Conservation (phyloP, 2,888 invertebrate species). For the Torymus auratus region DNA sequence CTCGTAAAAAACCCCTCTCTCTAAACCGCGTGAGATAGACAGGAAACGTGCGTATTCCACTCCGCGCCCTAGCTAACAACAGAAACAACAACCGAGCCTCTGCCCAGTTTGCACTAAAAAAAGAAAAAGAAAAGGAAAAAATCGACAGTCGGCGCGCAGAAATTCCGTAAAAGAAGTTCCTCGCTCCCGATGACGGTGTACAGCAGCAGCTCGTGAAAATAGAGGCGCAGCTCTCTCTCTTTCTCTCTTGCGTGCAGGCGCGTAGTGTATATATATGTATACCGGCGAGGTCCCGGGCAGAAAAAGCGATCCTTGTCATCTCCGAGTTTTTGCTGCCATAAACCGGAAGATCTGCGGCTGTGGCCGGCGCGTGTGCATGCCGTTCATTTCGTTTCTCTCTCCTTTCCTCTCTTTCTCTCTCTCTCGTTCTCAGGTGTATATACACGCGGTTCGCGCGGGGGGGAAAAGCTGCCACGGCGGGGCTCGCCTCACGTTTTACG, state of each 20-base stretch:
- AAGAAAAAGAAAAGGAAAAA: constrained; percentile 32
- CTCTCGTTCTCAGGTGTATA: neutral
- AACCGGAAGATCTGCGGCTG: constrained; percentile 64
- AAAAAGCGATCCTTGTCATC: constrained; percentile 67
- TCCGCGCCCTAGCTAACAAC: too few species aligned
- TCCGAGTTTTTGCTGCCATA: constrained; percentile 69
- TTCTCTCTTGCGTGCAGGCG: too few species aligned
- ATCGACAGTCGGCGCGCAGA: constrained; percentile 42
- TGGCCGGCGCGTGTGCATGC: constrained; percentile 54
- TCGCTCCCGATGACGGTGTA: constrained; percentile 45
- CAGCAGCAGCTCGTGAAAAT: constrained; percentile 40
- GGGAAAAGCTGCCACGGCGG: constrained; percentile 42
- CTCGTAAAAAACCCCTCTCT: neutral
- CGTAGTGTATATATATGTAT: too few species aligned
- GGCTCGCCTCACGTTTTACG: constrained; percentile 68
- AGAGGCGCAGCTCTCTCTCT: neutral
- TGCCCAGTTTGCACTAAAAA: neutral
- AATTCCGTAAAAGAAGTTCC: constrained; percentile 54
- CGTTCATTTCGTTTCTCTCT: constrained; percentile 47
- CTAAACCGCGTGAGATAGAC: neutral
- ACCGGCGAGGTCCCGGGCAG: constrained; percentile 1
- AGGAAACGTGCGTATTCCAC: too few species aligned
- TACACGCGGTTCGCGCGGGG: constrained; percentile 19
- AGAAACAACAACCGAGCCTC: too few species aligned
- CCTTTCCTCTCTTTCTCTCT: too few species aligned